These are phyloP conservation scores for Pyralis farinalis DNA, from an alignment of 2,888 invertebrate genomes.

Conservation along the genomic window DNA sequence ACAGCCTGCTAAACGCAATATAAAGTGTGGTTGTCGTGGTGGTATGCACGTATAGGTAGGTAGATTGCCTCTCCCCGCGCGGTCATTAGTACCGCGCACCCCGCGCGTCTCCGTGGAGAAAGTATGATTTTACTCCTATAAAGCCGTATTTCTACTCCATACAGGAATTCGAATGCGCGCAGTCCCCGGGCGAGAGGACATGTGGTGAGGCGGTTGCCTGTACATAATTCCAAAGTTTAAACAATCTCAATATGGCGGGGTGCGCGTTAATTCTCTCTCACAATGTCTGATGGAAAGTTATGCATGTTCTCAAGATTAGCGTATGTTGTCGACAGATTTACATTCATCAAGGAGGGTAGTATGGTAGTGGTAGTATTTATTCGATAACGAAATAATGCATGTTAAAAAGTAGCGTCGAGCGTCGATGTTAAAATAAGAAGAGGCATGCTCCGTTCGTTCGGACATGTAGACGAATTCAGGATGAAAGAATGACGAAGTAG, in stretches of 20 bases:
- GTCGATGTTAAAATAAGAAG: no score
- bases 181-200: constrained; percentile 73
- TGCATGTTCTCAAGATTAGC: constrained; percentile 9
- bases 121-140: constrained; percentile 81
- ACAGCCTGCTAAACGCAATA: constrained; percentile 76
- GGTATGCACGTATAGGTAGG: constrained; percentile 65
- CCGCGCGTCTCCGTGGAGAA: constrained; percentile 70
- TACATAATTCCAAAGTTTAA: constrained; percentile 75
- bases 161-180: constrained; percentile 79
- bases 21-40: constrained; percentile 78
- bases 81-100: constrained; percentile 75
- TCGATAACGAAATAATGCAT: no score
- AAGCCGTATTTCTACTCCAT: constrained; percentile 81
- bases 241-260: constrained; percentile 68
- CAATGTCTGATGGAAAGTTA: constrained; percentile 28
- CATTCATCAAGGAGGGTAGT: no score
- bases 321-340: not conserved
- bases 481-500: no score
- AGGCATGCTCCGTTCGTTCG: no score
- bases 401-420: no score
- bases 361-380: no score
- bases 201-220: constrained; percentile 59
- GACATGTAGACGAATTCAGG: no score
- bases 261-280: constrained; percentile 52
- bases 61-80: constrained; percentile 72